Evolutionary conservation across 2,888 invertebrate species (phyloP), one percentile per base, ranked within the genome.

Genomic region (Leistus spinibarbis): DNA sequence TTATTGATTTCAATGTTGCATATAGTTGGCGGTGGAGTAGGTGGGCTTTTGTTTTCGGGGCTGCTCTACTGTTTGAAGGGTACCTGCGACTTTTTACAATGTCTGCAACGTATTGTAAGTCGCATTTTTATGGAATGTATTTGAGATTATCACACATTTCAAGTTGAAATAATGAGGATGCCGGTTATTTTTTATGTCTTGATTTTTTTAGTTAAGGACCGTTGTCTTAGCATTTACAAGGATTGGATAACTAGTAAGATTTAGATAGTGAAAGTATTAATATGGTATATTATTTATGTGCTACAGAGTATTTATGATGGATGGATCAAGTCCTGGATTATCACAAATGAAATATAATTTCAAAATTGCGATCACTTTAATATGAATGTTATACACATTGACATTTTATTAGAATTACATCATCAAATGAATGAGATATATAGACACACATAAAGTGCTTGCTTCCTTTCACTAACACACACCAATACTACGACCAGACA

Each of bases 381-480:
- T 73, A 73, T 73, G 67, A 67, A 73, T 73, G 73, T 67, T 67
- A 60, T 73, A 73, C 67, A 73, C 73, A 73, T 73, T 73, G 73
- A 73, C 73, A 73, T 73, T 73, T 73, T 73, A 73, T 73, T 73
- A 67, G 73, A 67, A 62, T 73, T 73, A 65, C 73, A 73, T 73
- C 73, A 73, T 73, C 73, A 73, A 67, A 62, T 73, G 67, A 67
- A 73, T 73, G 73, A 71, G 71, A 73, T 73, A 60, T 60, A 73
- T 66, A 73, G 73, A 73, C 53, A 67, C 60, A 73, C 67, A 73
- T 73, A 73, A 73, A 73, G 73, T 73, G 62, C 73, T 54, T 62
- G 73, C 73, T 73, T 73, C 73, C 73, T 73, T 67, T 73, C 73
- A 73, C 73, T 40, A 53, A 73, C 67, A 73, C 67, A 54, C 23